Evolutionary conservation across 2,113 vertebrate genomes (phyloP).

Genomic region (Arizona elegans): DNA sequence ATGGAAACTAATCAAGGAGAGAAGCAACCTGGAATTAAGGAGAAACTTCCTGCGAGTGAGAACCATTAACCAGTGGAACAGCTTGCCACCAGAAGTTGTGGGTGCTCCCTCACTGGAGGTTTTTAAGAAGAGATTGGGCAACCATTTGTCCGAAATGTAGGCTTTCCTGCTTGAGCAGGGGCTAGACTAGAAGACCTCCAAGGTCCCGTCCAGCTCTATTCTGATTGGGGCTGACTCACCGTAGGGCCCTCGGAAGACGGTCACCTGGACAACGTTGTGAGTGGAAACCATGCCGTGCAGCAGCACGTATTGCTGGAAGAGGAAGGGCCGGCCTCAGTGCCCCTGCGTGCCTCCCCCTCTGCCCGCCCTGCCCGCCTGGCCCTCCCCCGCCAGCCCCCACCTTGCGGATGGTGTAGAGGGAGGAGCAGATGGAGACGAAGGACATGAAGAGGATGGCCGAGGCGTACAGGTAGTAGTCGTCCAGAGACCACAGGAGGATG

Average conservation of each 20-base stretch:
- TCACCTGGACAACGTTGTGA: constrained; percentile 41
- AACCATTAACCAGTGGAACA: no score
- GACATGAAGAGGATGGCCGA: constrained; percentile 55
- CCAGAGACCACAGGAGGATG: constrained; percentile 46
- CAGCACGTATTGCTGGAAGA: constrained; percentile 43
- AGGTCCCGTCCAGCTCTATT: background rate
- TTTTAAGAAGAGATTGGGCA: no score
- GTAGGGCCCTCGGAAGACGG: constrained; percentile 8
- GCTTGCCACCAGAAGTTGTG: no score
- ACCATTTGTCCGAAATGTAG: background rate
- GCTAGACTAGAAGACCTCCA: background rate
- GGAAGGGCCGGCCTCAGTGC: background rate
- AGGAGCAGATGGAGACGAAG: constrained; percentile 45
- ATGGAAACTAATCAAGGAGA: background rate
- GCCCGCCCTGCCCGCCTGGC: no score
- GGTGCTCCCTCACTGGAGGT: no score
- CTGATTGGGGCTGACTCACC: constrained; percentile 1
- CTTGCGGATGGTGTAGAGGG: constrained; percentile 52
- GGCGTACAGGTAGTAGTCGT: constrained; percentile 50
- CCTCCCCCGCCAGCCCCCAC: background rate
- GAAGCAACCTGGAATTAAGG: background rate
- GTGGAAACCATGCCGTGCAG: constrained; percentile 49
- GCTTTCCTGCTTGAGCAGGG: background rate
- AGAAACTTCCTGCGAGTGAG: no score
- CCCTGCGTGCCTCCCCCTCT: accelerated